Conservation (phyloP, 1,140 invertebrate species). For the Oedothorax gibbosus region DNA sequence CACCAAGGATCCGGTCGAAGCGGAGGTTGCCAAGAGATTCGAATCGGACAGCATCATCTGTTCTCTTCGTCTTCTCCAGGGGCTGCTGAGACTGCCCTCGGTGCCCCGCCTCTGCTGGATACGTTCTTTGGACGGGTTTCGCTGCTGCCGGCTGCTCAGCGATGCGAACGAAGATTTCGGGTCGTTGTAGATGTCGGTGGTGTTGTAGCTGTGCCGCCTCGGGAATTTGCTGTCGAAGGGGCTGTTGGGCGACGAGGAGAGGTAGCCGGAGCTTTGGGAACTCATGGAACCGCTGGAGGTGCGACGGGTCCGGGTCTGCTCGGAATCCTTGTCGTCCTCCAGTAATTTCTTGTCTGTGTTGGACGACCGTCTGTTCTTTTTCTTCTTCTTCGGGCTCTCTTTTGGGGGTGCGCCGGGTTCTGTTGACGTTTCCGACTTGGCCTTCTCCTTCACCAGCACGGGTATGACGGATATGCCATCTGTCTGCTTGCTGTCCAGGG, state of each 20-base stretch:
- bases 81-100: background rate
- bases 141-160: conserved; percentile 15
- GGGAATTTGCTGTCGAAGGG: conserved; percentile 37
- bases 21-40: conserved; percentile 13
- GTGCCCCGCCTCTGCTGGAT: conserved; percentile 2
- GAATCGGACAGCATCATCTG: conserved; percentile 50
- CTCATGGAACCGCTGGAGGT: conserved; percentile 46
- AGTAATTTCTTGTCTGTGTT: conserved; percentile 13
- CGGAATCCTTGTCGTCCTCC: background rate
- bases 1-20: conserved; percentile 72
- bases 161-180: conserved; percentile 50
- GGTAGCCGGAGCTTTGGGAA: conserved; percentile 50
- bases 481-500: conserved; percentile 70
- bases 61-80: conserved; percentile 46
- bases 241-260: conserved; percentile 36
- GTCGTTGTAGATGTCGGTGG: conserved; percentile 28
- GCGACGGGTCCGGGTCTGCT: conserved; percentile 24
- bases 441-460: conserved; percentile 67
- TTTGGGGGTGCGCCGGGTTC: background rate
- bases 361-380: conserved; percentile 48
- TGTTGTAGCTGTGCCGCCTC: conserved; percentile 45
- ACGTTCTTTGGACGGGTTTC: conserved; percentile 28
- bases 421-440: conserved; percentile 58
- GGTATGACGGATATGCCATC: conserved; percentile 63
- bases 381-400: conserved; percentile 60